Evolutionary conservation across 2,888 invertebrate genomes (phyloP).

Genomic region (Sycophila texana): DNA sequence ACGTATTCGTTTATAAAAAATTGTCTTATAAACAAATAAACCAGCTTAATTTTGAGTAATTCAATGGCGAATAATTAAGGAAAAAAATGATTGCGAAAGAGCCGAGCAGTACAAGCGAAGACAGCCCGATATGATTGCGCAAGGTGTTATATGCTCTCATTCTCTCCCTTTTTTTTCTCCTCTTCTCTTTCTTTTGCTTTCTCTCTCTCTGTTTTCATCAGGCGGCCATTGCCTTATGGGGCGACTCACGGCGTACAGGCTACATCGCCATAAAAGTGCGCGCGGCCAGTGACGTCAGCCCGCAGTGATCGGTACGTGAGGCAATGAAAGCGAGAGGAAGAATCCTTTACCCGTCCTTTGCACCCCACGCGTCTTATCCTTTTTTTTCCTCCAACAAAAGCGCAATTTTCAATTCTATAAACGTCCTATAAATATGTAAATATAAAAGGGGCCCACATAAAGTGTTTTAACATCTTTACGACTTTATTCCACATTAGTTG

Average conservation of each 20-base stretch:
- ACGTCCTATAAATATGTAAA: no score
- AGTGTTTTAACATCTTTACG: background rate
- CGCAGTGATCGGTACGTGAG: background rate
- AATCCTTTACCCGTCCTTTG: background rate
- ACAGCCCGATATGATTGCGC: no score
- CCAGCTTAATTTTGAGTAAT: no score
- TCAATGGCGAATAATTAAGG: no score
- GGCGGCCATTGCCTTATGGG: constrained; percentile 24
- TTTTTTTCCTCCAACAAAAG: background rate
- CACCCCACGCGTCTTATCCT: background rate
- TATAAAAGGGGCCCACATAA: background rate
- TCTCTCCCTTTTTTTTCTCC: background rate
- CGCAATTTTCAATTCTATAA: no score
- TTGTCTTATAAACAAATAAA: no score
- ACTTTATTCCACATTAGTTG: background rate
- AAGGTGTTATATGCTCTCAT: background rate
- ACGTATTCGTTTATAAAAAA: no score
- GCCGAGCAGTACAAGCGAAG: no score
- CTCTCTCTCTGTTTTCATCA: background rate
- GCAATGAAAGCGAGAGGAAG: background rate
- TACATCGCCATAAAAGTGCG: constrained; percentile 36
- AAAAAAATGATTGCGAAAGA: no score
- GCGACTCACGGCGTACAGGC: background rate
- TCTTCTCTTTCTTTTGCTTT: background rate
- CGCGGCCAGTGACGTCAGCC: constrained; percentile 27